Base-by-base conservation (phyloP, 2,797 vertebrate species). In the Gymnopithys bicolor region DNA sequence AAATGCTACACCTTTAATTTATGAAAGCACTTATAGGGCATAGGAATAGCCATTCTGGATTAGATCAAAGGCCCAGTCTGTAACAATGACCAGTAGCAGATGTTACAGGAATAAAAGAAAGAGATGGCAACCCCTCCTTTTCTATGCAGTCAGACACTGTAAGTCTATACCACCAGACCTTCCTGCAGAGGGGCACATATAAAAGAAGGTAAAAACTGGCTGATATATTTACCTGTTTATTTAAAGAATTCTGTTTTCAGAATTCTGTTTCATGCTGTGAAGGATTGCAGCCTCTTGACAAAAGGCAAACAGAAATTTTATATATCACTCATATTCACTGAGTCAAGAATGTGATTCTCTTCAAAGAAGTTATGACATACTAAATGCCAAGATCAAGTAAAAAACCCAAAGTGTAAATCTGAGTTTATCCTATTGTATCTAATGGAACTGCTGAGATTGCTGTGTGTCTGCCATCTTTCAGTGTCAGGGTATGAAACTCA, bases 61-160 rank as follows among this genome's bases (percentile, higher is more conserved):
- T 90, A 92, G 86, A 96, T 95, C 81, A 92, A 92, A 93, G 37
- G 41, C n/a, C 19, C 15, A 0, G 52, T 41, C 77, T 79, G 39
- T 59, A 87, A 73, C 13, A 10, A 63, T 89, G 93, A 94, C 94
- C 93, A 78, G 87, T 80, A 95, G 93, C 91, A 96, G 93, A 95
- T 80, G 84, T 89, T 83, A 87, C 0, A 1, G 68, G 37, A 91
- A 60, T 53, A 83, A 39, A 87, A 89, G 74, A 73, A 84, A 84
- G 68, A 60, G 37, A 46, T 19, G 35, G 66, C 19, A 80, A 66
- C 19, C 35, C 19, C 41, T 89, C 46, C 49, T 71, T 64, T 85
- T 70, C 77, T 68, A 2, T 37, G 33, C 64, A 75, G 35, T 64
- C 79, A 91, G 87, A 49, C 19, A 28, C 41, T 53, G 22, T 39